Evolutionary conservation across 2,888 invertebrate species (phyloP).

Genomic region (Dicranocentrus wangi): DNA sequence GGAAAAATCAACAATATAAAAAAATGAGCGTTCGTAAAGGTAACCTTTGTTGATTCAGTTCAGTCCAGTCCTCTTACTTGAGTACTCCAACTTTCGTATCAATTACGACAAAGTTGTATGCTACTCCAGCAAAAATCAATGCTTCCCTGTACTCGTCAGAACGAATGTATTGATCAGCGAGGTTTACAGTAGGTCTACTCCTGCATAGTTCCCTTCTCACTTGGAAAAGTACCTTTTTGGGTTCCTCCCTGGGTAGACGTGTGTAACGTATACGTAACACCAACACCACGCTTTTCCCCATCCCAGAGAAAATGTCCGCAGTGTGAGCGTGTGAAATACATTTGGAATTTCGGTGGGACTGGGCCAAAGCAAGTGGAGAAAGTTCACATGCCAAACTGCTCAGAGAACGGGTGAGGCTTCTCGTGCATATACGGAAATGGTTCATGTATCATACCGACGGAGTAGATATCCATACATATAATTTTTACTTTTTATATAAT

Average conservation of each 20-base stretch:
- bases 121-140: slow-evolving; percentile 40
- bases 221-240: no score
- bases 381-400: slow-evolving; percentile 1
- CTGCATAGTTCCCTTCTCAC: no score
- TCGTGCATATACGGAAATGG: not conserved
- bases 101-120: not conserved
- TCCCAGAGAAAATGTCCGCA: slow-evolving; percentile 40
- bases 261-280: no score
- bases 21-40: no score
- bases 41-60: no score
- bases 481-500: no score
- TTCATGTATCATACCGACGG: not conserved
- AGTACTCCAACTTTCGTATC: no score
- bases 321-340: slow-evolving; percentile 51
- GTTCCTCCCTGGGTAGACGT: slow-evolving; percentile 8
- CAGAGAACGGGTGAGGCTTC: slow-evolving; percentile 9
- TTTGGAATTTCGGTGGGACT: slow-evolving; percentile 22
- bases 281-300: not conserved
- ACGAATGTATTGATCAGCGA: slow-evolving; percentile 34
- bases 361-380: not conserved
- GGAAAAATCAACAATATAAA: no score
- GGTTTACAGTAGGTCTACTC: not conserved
- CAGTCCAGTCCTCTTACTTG: no score
- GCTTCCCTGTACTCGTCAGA: slow-evolving; percentile 43
- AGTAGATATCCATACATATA: no score